Percentiles rank a stretch among this genome's conserved stretches.
Conservation (phyloP, 2,797 vertebrate species). For the Paguma larvata region DNA sequence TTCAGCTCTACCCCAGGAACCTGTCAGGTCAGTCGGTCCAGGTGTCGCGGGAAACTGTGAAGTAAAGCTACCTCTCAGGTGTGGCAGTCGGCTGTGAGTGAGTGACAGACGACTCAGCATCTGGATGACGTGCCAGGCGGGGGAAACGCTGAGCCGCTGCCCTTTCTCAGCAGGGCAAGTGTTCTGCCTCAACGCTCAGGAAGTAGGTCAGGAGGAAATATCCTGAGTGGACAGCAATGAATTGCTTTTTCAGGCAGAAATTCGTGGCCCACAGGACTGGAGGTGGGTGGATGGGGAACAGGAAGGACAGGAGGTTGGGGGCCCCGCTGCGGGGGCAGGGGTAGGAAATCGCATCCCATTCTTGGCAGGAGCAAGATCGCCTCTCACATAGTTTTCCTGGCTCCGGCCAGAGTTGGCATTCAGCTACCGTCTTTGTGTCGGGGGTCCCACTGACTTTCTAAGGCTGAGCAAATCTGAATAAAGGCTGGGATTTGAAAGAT, state of each 20-base stretch:
- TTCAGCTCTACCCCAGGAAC: constrained; percentile 73
- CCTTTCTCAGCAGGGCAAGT: constrained; percentile 80
- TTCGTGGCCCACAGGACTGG: constrained; percentile 64
- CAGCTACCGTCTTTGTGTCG: constrained; percentile 26
- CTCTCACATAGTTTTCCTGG: constrained; percentile 63
- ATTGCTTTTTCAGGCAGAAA: constrained; percentile 85
- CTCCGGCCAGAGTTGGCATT: constrained; percentile 37
- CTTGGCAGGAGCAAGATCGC: constrained; percentile 57
- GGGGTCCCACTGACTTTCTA: constrained; percentile 1
- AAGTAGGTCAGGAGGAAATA: constrained; percentile 87
- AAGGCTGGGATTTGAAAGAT: constrained; percentile 10
- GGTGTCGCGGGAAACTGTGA: constrained; percentile 83
- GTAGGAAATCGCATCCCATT: constrained; percentile 56
- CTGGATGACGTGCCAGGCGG: constrained; percentile 57
- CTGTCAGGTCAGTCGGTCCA: constrained; percentile 82
- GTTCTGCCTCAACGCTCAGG: constrained; percentile 73
- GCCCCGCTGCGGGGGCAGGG: not conserved
- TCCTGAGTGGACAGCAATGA: constrained; percentile 82
- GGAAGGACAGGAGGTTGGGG: constrained; percentile 57
- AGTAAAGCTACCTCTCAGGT: constrained; percentile 79
- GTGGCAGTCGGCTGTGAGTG: constrained; percentile 76
- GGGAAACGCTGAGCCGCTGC: constrained; percentile 79
- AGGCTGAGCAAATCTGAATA: not conserved
- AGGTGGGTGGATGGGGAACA: constrained; percentile 75
- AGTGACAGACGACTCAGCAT: constrained; percentile 76